phyloP scores from a whole-genome alignment of 2,888 invertebrate genomes.

The Euplexia lucipara region DNA sequence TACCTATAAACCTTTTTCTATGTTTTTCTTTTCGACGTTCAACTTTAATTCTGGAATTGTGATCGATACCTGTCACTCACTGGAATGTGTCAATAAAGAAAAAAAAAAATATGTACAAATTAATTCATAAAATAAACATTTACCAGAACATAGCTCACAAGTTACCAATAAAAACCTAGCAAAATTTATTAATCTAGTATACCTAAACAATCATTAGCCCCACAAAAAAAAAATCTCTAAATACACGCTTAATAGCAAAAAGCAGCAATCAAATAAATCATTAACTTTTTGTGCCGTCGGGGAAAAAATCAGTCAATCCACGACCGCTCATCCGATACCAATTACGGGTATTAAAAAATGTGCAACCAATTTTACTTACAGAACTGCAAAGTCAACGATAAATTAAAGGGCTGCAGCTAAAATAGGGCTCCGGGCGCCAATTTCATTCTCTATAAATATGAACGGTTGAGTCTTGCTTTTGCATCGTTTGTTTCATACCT shows the following conservation, averaged over 20 bases:
- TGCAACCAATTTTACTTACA: slow-evolving; percentile 65
- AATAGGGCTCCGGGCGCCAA: slow-evolving; percentile 75
- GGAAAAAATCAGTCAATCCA: slow-evolving; percentile 64
- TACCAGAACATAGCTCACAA: no score
- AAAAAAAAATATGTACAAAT: no score
- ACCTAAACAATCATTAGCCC: not conserved
- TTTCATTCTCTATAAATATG: slow-evolving; percentile 79
- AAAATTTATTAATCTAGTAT: not conserved
- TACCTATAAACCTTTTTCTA: no score
- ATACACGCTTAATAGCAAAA: slow-evolving; percentile 22
- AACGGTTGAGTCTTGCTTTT: slow-evolving; percentile 63
- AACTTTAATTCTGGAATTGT: no score
- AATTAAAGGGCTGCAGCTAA: slow-evolving; percentile 79
- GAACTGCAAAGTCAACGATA: slow-evolving; percentile 66
- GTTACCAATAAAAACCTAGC: not conserved
- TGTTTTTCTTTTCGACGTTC: no score
- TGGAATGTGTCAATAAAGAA: no score
- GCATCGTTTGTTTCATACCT: slow-evolving; percentile 70
- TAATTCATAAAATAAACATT: no score
- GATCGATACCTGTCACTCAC: no score
- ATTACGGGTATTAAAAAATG: slow-evolving; percentile 72
- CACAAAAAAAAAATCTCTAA: slow-evolving; percentile 14
- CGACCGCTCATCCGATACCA: slow-evolving; percentile 69
- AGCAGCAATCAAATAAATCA: slow-evolving; percentile 43
- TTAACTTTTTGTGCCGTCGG: slow-evolving; percentile 43